A percentile compares a stretch with the other conserved stretches of the same genome.
Evolutionary conservation across 2,888 invertebrate species (phyloP).

Genomic region (Dendrolimus pini): DNA sequence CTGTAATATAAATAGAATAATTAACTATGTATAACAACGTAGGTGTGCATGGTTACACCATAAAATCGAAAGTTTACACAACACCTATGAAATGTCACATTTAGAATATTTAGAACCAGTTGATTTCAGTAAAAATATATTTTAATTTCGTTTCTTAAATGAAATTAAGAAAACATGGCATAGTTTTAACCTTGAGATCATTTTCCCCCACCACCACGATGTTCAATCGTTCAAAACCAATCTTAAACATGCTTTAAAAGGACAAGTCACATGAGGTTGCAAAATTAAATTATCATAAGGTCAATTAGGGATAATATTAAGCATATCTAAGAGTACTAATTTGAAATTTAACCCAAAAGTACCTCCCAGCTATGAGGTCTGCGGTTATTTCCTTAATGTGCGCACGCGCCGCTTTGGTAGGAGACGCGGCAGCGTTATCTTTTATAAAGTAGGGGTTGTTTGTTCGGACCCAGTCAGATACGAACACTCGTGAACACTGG

Average conservation of each 20-base stretch:
- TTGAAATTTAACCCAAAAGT: not conserved
- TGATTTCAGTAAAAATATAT: not conserved
- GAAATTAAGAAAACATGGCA: not conserved
- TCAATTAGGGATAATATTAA: too few relatives aligned
- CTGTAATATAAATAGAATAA: not conserved
- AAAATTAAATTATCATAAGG: too few relatives aligned
- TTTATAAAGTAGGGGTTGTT: constrained; percentile 47
- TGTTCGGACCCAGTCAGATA: constrained; percentile 34
- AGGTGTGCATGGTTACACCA: too few relatives aligned
- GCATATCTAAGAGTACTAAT: not conserved
- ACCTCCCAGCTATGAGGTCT: constrained; percentile 8
- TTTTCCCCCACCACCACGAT: too few relatives aligned
- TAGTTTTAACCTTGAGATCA: not conserved
- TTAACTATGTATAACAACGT: not conserved
- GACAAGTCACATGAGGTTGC: too few relatives aligned
- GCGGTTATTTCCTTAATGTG: constrained; percentile 2
- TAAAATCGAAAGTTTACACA: too few relatives aligned
- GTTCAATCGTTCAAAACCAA: too few relatives aligned
- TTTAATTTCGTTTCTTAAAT: not conserved
- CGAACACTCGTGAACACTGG: constrained; percentile 33
- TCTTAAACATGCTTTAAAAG: too few relatives aligned
- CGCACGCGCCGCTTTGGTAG: constrained; percentile 24
- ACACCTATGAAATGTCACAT: not conserved
- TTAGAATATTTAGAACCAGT: not conserved
- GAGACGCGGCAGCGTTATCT: constrained; percentile 26